A percentile compares a stretch with the other conserved stretches of the same genome.
Conservation (phyloP, 2,888 invertebrate genomes). For the Caenorhabditis sp. region DNA sequence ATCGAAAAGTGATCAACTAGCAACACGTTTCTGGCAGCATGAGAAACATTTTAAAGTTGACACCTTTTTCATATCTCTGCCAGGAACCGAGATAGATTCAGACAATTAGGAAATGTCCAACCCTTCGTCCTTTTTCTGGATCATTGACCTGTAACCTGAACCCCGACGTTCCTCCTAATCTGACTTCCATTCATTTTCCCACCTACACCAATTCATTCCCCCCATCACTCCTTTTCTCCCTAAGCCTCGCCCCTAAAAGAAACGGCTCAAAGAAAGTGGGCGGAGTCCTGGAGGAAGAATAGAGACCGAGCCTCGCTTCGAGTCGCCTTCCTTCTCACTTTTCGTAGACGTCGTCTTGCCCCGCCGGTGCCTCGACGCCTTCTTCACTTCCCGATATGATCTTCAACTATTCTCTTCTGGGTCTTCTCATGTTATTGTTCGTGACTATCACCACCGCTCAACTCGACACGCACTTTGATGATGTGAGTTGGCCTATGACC, state of each 20-base stretch:
- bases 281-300: slow-evolving; percentile 23
- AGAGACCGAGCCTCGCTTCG: background rate
- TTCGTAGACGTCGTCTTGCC: slow-evolving; percentile 39
- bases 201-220: background rate
- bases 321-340: slow-evolving; percentile 24
- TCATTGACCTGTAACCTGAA: background rate
- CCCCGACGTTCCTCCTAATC: background rate
- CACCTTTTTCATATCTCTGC: too few species aligned
- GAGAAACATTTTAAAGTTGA: too few species aligned
- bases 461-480: slow-evolving; percentile 42
- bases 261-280: slow-evolving; percentile 39
- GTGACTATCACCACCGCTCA: slow-evolving; percentile 31
- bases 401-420: slow-evolving; percentile 21
- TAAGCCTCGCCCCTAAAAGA: slow-evolving; percentile 34
- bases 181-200: background rate
- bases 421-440: slow-evolving; percentile 31
- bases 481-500: slow-evolving; percentile 40
- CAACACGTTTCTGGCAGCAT: too few species aligned
- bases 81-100: too few species aligned
- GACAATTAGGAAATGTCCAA: too few species aligned
- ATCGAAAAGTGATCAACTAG: too few species aligned
- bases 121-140: too few species aligned
- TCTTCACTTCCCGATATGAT: slow-evolving; percentile 32
- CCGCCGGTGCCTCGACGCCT: background rate
- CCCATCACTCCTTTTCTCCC: background rate